Evolutionary conservation across 2,888 invertebrate species (phyloP).

Genomic region (Watsonalla cultraria): DNA sequence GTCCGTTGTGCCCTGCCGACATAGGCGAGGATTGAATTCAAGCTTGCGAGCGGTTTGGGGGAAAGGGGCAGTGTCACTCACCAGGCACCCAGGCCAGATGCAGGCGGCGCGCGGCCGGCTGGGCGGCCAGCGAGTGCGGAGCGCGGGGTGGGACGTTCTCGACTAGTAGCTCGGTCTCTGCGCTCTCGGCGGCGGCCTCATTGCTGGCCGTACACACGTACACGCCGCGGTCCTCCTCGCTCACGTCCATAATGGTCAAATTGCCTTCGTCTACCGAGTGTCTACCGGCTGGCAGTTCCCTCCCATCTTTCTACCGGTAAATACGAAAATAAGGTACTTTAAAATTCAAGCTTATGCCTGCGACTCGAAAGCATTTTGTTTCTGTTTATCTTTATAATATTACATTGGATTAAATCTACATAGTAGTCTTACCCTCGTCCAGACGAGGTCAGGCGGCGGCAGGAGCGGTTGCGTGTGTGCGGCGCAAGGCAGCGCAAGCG

Average conservation of each 20-base stretch:
- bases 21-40: neutral
- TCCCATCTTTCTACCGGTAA: conserved; percentile 83
- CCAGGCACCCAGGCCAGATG: conserved; percentile 90
- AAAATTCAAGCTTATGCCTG: too few relatives aligned
- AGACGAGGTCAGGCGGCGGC: conserved; percentile 27
- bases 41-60: neutral
- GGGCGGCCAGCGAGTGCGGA: conserved; percentile 90
- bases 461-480: conserved; percentile 79
- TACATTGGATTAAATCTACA: neutral
- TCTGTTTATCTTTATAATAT: conserved; percentile 5
- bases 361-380: too few relatives aligned
- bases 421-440: conserved; percentile 34
- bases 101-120: conserved; percentile 83
- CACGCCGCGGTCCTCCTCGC: conserved; percentile 91
- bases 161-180: conserved; percentile 88
- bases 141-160: conserved; percentile 94
- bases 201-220: conserved; percentile 91
- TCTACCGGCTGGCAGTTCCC: conserved; percentile 82
- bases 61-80: conserved; percentile 17
- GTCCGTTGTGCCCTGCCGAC: conserved; percentile 82
- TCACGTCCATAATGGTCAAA: conserved; percentile 88
- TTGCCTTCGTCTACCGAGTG: conserved; percentile 85
- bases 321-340: too few relatives aligned
- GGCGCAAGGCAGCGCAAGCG: conserved; percentile 90
- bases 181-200: conserved; percentile 90